phyloP scores from a whole-genome alignment of 2,888 invertebrate genomes.

The Lasioglossum leucozonium region DNA sequence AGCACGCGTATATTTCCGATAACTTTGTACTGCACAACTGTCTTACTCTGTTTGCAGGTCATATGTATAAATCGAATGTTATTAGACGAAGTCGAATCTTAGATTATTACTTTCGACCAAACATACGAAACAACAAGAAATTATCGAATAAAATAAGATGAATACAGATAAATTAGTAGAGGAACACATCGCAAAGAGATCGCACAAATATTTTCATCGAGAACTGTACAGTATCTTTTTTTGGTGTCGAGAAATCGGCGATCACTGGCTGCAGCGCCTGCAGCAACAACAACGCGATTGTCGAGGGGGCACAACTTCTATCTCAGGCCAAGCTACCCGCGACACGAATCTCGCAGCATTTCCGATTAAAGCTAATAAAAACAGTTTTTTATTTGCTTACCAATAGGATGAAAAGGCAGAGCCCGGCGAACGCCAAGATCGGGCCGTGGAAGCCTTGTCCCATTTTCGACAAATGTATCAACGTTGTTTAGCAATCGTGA shows the following conservation, averaged over 20 bases:
- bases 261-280: neutral
- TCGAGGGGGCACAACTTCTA: neutral
- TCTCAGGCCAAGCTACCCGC: neutral
- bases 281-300: neutral
- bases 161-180: neutral
- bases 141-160: neutral
- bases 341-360: neutral
- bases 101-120: neutral
- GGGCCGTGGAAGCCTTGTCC: neutral
- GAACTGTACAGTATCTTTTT: neutral
- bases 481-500: neutral
- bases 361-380: neutral
- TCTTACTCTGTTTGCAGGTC: too few species aligned
- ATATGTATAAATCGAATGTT: too few species aligned
- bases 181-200: neutral
- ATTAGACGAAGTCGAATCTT: neutral
- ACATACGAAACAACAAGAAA: neutral
- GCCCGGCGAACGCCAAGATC: neutral
- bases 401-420: conserved; percentile 21
- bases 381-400: conserved; percentile 20
- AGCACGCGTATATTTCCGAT: neutral
- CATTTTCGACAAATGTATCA: conserved; percentile 8
- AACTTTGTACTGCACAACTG: neutral
- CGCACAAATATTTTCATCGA: neutral
- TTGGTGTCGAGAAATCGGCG: neutral